Base-by-base conservation (phyloP, 2,888 invertebrate species). In the Ferrisia virgata region DNA sequence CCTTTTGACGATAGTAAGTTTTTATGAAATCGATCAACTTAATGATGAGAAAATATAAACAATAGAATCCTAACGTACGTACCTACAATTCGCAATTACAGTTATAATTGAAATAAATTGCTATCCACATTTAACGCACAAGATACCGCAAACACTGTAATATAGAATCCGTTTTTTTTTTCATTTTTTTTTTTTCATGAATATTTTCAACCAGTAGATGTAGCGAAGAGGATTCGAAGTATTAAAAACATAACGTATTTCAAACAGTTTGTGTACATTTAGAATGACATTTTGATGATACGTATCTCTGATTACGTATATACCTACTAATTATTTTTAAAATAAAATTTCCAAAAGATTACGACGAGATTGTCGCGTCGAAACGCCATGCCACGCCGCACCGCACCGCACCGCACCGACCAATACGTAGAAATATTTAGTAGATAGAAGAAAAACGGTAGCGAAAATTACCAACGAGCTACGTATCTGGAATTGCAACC, bases 31-130 rank as follows among this genome's bases (percentile, higher is more conserved):
- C 72, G 72, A 72, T 72, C 72, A 72, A 72, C 72, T 33, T 72
- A 72, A 72, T 72, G 33, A 72, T 72, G 72, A 33, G 72, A 72
- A 72, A 72, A 72, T 28, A 6, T 72, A 72, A 72, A 72, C 72
- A 72, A 72, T 72, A 13, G 72, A 72, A 72, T 31, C 33, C n/a
- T 72, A 72, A 47, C 9, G 47, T 47, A 47, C n/a, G n/a, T n/a
- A n/a, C n/a, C n/a, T n/a, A n/a, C 72, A 72, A 33, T 28, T 72
- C n/a, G n/a, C n/a, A 72, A 72, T 72, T 72, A 72, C 72, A 33
- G 31, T 72, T 72, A 72, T 72, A 72, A 72, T 72, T 72, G 72
- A 72, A 72, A 72, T 72, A 72, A 72, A 72, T 72, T 72, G 18
- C 72, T 72, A 15, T 15, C 72, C 72, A 72, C 72, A 18, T 31